These are phyloP conservation scores for Nyctibius grandis DNA, from an alignment of 2,797 vertebrate genomes.

Conservation along the genomic window DNA sequence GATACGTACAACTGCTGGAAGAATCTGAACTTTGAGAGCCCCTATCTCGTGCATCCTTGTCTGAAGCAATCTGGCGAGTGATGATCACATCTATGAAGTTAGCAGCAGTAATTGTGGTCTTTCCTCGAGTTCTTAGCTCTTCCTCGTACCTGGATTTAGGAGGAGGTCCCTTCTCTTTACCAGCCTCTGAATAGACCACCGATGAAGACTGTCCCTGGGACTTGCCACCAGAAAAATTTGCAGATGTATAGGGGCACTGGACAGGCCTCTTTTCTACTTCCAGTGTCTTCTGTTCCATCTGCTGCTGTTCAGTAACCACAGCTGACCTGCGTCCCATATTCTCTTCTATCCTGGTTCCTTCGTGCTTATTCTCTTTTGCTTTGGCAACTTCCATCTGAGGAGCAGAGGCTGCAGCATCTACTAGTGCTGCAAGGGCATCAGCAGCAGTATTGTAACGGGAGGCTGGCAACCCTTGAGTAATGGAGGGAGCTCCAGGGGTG, in stretches of 20 bases:
- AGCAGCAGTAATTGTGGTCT: constrained; percentile 97
- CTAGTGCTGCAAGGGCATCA: constrained; percentile 92
- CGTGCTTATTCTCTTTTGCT: constrained; percentile 89
- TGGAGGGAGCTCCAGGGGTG: constrained; percentile 78
- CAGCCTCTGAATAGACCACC: constrained; percentile 81
- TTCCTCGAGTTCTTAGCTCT: constrained; percentile 94
- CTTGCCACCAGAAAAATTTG: constrained; percentile 86
- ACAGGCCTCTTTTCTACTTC: constrained; percentile 87
- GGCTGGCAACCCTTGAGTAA: constrained; percentile 79
- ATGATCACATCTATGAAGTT: constrained; percentile 99
- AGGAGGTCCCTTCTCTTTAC: constrained; percentile 90
- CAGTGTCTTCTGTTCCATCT: constrained; percentile 79
- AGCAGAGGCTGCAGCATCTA: constrained; percentile 91
- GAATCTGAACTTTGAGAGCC: constrained; percentile 95
- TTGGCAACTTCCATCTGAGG: constrained; percentile 94
- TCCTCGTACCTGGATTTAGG: constrained; percentile 96
- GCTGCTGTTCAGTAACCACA: constrained; percentile 77
- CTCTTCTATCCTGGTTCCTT: constrained; percentile 83
- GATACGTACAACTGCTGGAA: constrained; percentile 92
- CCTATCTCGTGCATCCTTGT: constrained; percentile 93
- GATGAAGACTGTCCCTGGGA: constrained; percentile 76
- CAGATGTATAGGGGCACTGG: constrained; percentile 84
- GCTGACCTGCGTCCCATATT: constrained; percentile 78
- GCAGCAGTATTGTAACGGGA: constrained; percentile 93
- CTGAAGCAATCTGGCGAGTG: constrained; percentile 95